Percentiles rank a stretch among this genome's conserved stretches.
Evolutionary conservation across 2,888 invertebrate genomes (phyloP).

Genomic region (Tinea pellionella): DNA sequence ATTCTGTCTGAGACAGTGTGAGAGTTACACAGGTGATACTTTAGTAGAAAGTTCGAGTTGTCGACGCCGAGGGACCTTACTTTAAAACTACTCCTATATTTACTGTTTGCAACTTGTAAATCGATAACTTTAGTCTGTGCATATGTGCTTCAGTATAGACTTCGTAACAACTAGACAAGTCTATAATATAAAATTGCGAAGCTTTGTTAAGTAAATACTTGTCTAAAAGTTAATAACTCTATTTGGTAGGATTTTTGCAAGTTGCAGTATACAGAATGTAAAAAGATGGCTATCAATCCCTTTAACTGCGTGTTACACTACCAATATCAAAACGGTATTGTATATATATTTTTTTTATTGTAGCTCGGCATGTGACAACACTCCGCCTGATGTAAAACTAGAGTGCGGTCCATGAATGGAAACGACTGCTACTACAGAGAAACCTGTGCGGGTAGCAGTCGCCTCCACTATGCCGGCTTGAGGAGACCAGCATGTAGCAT

Average conservation of each 20-base stretch:
- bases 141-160: not conserved
- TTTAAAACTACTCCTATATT: slow-evolving; percentile 2
- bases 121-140: not conserved
- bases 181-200: not conserved
- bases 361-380: too few relatives aligned
- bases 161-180: not conserved
- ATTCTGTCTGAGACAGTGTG: slow-evolving; percentile 9
- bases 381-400: too few relatives aligned
- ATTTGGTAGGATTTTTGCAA: not conserved
- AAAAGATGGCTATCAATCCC: too few relatives aligned
- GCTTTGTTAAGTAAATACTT: not conserved
- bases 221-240: not conserved
- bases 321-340: too few relatives aligned
- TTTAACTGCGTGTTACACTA: too few relatives aligned
- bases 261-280: not conserved
- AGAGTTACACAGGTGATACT: slow-evolving; percentile 46
- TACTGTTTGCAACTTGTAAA: not conserved
- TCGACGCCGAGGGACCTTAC: slow-evolving; percentile 18
- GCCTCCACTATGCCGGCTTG: too few relatives aligned
- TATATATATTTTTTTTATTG: too few relatives aligned
- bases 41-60: slow-evolving; percentile 42
- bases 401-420: too few relatives aligned
- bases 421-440: too few relatives aligned
- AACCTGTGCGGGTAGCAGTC: too few relatives aligned
- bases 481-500: too few relatives aligned